Base-by-base conservation (phyloP, 2,888 invertebrate genomes). In the Leptinotarsa peninsularis region DNA sequence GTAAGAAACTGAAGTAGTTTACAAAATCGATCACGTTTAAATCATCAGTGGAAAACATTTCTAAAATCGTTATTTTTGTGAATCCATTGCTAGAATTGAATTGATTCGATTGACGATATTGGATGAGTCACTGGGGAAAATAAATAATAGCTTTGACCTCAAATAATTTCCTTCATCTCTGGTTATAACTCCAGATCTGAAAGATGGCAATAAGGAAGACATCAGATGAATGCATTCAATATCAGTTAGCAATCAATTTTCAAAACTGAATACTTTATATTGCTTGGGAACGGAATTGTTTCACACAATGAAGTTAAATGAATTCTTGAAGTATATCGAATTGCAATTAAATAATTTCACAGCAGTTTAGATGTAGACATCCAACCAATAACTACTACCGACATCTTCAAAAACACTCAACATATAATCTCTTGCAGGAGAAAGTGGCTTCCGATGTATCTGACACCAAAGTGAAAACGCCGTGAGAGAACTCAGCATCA, bases 401-500 rank as follows among this genome's bases (percentile, higher is more conserved):
- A 60, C 58, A 43, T 33, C n/a, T 58, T 70, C 7, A 58, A n/a
- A 49, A 63, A 7, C n/a, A 67, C 70, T 67, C 66, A 71, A 74
- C 49, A 74, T 71, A 50, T 56, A 66, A 63, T 72, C 75, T 73
- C 73, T 76, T 76, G 49, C 76, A 76, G 76, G 76, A 71, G 76
- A 76, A 76, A 76, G 76, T 71, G 58, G 70, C 70, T 56, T 67
- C 72, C 50, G 70, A 71, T 66, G 69, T 67, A 66, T 54, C 71
- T 68, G 73, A 70, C 66, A 58, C 70, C 70, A 50, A 52, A 71
- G 73, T 71, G 73, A 73, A 73, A 76, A 71, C 73, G 21, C 66
- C 66, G 67, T 67, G 73, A 67, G 76, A 68, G 75, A 76, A 76
- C 67, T 50, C 50, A 50, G 23, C 49, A 49, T 67, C 72, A 50